A percentile compares a stretch with the other conserved stretches of the same genome.
Evolutionary conservation across 2,888 invertebrate species (phyloP).

Genomic region (Caenorhabditis uteleia): DNA sequence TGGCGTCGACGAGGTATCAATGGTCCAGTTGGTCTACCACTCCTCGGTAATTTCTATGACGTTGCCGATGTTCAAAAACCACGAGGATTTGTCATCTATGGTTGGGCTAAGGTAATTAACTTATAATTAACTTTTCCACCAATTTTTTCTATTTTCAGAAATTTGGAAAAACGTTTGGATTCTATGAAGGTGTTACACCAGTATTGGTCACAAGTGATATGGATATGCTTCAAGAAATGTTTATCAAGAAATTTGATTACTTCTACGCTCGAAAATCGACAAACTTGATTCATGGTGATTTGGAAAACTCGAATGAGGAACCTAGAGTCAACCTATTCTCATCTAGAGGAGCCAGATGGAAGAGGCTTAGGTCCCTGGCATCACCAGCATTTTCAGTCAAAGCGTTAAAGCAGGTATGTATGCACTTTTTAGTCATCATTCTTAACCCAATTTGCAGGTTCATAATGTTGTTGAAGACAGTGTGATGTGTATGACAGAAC

Average conservation of each 20-base stretch:
- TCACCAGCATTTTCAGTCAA: constrained; percentile 73
- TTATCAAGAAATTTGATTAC: constrained; percentile 71
- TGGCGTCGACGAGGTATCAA: constrained; percentile 57
- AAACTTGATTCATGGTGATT: constrained; percentile 41
- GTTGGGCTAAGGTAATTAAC: constrained; percentile 54
- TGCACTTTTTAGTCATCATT: background rate
- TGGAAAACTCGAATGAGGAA: constrained; percentile 38
- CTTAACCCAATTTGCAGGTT: constrained; percentile 25
- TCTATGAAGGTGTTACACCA: constrained; percentile 50
- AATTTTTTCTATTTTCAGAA: too few relatives aligned
- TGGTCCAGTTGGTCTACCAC: constrained; percentile 48
- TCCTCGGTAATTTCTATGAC: constrained; percentile 47
- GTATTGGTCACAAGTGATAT: constrained; percentile 71
- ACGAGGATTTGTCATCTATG: constrained; percentile 23
- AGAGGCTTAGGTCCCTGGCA: constrained; percentile 72
- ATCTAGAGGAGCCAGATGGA: constrained; percentile 73
- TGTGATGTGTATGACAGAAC: constrained; percentile 22
- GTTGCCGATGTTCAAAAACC: constrained; percentile 38
- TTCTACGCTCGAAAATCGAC: constrained; percentile 71
- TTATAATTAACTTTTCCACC: background rate
- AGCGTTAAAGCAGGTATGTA: constrained; percentile 34
- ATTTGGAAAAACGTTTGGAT: constrained; percentile 48
- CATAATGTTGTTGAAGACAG: constrained; percentile 41
- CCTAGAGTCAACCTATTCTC: constrained; percentile 70
- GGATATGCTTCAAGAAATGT: constrained; percentile 71